Conservation (phyloP, 2,888 invertebrate genomes). For the Drosophila testacea region DNA sequence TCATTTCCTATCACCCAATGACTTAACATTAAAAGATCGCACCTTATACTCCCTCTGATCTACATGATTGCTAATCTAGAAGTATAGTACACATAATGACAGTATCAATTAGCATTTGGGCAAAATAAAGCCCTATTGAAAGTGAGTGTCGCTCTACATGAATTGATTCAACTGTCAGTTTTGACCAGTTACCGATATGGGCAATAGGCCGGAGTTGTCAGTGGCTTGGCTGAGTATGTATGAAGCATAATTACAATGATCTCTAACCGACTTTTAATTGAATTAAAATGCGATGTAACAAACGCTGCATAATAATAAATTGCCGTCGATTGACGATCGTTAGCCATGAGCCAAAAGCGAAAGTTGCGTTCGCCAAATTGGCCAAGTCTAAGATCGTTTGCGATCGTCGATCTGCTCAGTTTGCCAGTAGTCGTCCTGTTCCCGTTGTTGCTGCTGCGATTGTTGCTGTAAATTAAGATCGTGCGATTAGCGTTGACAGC, state of each 20-base stretch:
- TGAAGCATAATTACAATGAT: conserved; percentile 69
- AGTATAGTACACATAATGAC: not conserved
- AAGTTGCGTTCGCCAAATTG: conserved; percentile 78
- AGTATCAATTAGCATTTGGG: not conserved
- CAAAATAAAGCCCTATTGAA: not conserved
- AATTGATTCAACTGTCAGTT: conserved; percentile 8
- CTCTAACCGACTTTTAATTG: conserved; percentile 78
- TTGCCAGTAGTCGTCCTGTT: conserved; percentile 59
- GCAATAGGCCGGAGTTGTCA: too few relatives aligned
- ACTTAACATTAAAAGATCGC: not conserved
- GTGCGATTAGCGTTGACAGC: conserved; percentile 76
- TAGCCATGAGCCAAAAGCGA: conserved; percentile 71
- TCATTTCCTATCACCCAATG: not conserved
- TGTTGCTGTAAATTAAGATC: conserved; percentile 79
- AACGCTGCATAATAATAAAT: conserved; percentile 77
- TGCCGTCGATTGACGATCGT: conserved; percentile 79
- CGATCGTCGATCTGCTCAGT: conserved; percentile 49
- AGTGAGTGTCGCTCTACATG: too few relatives aligned
- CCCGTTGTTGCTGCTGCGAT: conserved; percentile 35
- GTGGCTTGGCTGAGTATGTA: not conserved
- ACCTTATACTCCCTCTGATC: not conserved
- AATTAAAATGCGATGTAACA: conserved; percentile 75
- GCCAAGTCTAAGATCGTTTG: conserved; percentile 60
- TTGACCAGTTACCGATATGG: not conserved
- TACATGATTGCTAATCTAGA: not conserved